Conservation (phyloP, 92 coral and sea anemone genomes). For the Muricea muricata region DNA sequence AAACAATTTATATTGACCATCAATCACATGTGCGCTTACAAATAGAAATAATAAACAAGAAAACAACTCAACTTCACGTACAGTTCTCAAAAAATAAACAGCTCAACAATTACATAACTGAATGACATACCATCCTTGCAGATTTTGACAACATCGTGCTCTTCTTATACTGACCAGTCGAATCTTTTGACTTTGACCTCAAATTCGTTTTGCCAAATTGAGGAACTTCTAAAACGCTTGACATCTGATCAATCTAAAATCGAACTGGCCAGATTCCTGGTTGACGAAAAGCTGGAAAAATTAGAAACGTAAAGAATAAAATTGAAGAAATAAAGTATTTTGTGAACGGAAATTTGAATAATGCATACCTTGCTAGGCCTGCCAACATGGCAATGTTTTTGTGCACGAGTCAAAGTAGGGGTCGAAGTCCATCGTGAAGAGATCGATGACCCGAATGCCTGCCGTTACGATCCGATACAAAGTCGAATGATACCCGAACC, state of each 20-base stretch:
- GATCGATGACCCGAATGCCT: not conserved
- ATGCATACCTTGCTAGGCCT: too few species aligned
- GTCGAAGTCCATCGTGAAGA: slow-evolving; percentile 6
- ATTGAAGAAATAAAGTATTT: not conserved
- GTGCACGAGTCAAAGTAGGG: slow-evolving; percentile 3
- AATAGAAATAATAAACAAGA: not conserved
- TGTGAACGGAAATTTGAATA: not conserved
- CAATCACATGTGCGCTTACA: too few species aligned
- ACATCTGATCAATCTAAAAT: not conserved
- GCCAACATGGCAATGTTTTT: slow-evolving; percentile 21
- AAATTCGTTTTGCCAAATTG: not conserved
- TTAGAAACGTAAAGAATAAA: not conserved
- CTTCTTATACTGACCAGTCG: not conserved
- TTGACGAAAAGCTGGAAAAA: not conserved
- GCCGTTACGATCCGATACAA: not conserved
- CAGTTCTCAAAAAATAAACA: too few species aligned
- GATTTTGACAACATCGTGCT: slow-evolving; percentile 4
- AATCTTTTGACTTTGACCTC: not conserved
- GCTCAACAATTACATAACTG: not conserved
- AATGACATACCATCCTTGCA: not conserved
- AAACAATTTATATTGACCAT: too few species aligned
- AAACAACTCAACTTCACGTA: not conserved
- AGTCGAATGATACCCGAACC: not conserved
- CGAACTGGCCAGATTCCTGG: not conserved
- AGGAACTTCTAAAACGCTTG: not conserved